Conservation (phyloP, 2,888 invertebrate genomes). For the Apantesis nais region DNA sequence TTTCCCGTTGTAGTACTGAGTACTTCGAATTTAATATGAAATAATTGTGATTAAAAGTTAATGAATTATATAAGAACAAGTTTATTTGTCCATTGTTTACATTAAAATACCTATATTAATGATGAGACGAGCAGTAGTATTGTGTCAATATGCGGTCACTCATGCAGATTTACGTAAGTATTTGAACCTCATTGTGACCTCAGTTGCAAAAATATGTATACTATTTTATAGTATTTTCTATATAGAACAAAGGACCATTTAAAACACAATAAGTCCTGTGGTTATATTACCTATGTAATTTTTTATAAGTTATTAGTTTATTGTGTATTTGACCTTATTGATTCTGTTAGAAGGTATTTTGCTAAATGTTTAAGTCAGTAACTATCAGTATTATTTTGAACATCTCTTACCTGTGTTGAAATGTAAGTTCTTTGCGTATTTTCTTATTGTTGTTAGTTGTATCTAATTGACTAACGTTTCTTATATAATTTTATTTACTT, state of each 20-base stretch:
- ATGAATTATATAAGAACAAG: neutral
- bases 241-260: slow-evolving; percentile 15
- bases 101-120: slow-evolving; percentile 30
- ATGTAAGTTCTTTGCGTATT: neutral
- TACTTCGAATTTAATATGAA: neutral
- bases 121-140: slow-evolving; percentile 20
- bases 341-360: neutral
- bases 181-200: slow-evolving; percentile 13
- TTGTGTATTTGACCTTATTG: slow-evolving; percentile 3
- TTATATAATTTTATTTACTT: neutral
- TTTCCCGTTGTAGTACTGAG: slow-evolving; percentile 5
- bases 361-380: neutral
- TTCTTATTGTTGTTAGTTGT: neutral
- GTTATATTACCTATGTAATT: neutral
- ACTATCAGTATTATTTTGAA: slow-evolving; percentile 7
- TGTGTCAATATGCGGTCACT: slow-evolving; percentile 24
- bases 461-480: neutral
- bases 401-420: neutral
- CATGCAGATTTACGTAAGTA: slow-evolving; percentile 36
- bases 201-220: slow-evolving; percentile 4
- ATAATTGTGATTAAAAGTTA: neutral
- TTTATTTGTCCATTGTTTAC: slow-evolving; percentile 6
- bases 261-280: neutral
- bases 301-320: slow-evolving; percentile 1
- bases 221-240: slow-evolving; percentile 10